phyloP scores from a whole-genome alignment of 2,797 vertebrate species.

The Sebastes trivittatus region DNA sequence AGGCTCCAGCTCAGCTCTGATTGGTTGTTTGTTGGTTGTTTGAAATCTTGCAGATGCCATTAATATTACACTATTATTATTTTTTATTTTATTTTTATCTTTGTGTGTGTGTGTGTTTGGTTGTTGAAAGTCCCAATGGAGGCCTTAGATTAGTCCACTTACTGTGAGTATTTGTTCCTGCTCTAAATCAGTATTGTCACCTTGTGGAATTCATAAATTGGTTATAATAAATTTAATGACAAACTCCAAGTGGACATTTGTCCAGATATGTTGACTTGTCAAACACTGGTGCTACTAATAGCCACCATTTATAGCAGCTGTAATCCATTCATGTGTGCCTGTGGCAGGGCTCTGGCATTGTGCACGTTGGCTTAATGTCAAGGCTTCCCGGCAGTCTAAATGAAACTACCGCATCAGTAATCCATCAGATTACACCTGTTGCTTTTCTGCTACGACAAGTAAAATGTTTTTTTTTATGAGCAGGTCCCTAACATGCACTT shows the following conservation, averaged over 20 bases:
- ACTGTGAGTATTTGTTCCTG: neutral
- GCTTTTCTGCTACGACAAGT: neutral
- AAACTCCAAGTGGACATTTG: neutral
- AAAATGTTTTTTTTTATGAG: neutral
- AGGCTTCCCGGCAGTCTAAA: slow-evolving; percentile 15
- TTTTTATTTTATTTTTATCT: neutral
- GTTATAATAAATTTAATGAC: neutral
- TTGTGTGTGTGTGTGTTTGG: neutral
- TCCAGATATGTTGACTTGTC: neutral
- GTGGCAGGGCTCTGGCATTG: neutral
- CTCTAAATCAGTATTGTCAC: neutral
- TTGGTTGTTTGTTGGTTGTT: too few relatives aligned
- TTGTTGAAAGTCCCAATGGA: neutral
- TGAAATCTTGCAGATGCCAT: too few relatives aligned
- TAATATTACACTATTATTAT: neutral
- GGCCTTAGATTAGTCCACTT: neutral
- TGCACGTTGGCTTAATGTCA: neutral
- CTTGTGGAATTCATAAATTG: neutral
- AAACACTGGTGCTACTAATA: neutral
- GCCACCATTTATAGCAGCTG: neutral
- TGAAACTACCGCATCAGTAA: neutral
- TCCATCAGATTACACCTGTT: slow-evolving; percentile 5
- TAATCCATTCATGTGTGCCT: neutral
- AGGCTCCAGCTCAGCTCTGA: too few relatives aligned
- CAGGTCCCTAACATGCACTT: neutral